Evolutionary conservation across 37 sponge, comb jelly and placozoan genomes (phyloP).

Genomic region (Ephydatia muelleri): DNA sequence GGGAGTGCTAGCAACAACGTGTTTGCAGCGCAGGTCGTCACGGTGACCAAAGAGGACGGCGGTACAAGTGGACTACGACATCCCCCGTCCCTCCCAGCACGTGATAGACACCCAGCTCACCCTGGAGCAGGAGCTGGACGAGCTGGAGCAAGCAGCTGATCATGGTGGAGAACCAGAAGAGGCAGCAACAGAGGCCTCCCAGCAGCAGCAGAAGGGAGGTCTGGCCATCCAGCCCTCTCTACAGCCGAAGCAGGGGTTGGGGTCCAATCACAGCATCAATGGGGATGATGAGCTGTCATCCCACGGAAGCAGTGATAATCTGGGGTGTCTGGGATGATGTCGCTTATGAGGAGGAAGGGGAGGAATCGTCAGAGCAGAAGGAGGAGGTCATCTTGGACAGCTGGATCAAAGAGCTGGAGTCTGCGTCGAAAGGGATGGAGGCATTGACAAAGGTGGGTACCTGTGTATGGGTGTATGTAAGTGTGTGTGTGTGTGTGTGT

Average conservation of each 20-base stretch:
- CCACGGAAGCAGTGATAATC: conserved; percentile 37
- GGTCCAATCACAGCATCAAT: neutral
- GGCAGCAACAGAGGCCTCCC: neutral
- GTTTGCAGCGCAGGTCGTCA: neutral
- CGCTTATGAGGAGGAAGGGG: conserved; percentile 25
- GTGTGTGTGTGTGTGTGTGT: no score
- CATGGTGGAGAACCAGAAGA: conserved; percentile 10
- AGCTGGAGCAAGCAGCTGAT: conserved; percentile 11
- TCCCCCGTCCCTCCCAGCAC: conserved; percentile 14
- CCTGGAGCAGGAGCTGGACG: neutral
- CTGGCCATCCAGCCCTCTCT: no score
- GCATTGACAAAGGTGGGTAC: conserved; percentile 5
- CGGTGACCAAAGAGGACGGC: no score
- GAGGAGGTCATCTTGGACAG: conserved; percentile 44
- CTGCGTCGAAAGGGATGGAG: conserved; percentile 53
- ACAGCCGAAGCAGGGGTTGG: neutral
- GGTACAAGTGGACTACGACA: conserved; percentile 19
- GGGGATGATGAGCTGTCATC: neutral
- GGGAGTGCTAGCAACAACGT: conserved; percentile 32
- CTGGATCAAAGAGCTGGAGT: conserved; percentile 76
- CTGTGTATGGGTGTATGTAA: neutral
- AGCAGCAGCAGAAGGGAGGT: no score
- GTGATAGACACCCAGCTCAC: neutral
- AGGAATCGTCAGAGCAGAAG: conserved; percentile 2
- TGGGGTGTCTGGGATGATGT: conserved; percentile 68